Evolutionary conservation across 1,140 invertebrate species (phyloP), one percentile per base, ranked within the genome.

Genomic region (Megathymus violae): DNA sequence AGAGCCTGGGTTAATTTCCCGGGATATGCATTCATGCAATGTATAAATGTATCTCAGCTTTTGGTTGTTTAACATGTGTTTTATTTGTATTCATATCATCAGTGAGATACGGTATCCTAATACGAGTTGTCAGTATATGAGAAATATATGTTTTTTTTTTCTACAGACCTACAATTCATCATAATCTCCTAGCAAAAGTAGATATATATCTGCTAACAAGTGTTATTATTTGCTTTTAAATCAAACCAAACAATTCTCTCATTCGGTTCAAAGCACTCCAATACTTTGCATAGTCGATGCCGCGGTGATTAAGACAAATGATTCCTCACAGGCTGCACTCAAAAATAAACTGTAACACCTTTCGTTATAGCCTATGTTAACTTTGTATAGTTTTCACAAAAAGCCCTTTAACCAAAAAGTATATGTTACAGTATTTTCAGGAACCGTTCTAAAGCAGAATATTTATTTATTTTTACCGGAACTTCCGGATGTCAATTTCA

Each of bases 391-490:
- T 13, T 48, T 14, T 1, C 27, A 48, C 46, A 31, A 48, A 46
- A 48, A 48, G 46, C 46, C 6, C 46, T 48, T 27, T 31, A 31
- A 31, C 27, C 27, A 31, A 31, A 31, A 31, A 9, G 9, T 4
- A 31, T 31, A 31, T 31, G 9, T 31, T 31, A 7, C 27, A 7
- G 27, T 48, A 48, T 48, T 48, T 48, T 48, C 46, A 15, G 13
- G 13, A 13, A 17, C 9, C 7, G n/a, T n/a, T 7, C 9, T 0
- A 19, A 31, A 48, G 46, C 46, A 48, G 25, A 48, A 48, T 48
- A 48, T n/a, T n/a, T 48, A 48, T 48, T 48, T 27, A 48, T 48
- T 48, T 48, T 15, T 19, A 48, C 22, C 46, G 46, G 46, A 48
- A 48, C 22, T 48, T 31, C 46, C 46, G 19, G 22, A 48, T 48